phyloP scores from a whole-genome alignment of 1,140 invertebrate genomes.

The Heliconius hewitsoni region DNA sequence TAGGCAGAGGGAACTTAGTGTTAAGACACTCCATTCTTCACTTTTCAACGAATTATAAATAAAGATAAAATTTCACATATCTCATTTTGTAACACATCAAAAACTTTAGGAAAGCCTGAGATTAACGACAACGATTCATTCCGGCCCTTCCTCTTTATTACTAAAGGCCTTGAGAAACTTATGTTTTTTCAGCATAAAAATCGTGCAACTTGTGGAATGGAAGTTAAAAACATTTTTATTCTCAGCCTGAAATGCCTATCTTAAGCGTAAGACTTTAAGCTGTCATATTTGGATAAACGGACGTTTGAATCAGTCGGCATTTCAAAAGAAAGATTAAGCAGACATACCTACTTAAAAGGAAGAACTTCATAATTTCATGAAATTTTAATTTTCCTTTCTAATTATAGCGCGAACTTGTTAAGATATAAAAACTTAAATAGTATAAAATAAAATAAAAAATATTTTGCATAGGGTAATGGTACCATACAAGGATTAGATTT shows the following conservation, averaged over 20 bases:
- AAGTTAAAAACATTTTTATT: constrained; percentile 30
- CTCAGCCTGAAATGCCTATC: constrained; percentile 11
- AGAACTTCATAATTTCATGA: neutral
- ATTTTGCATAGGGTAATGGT: no score
- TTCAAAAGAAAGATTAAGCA: constrained; percentile 16
- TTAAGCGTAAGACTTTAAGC: constrained; percentile 23
- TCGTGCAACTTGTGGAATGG: constrained; percentile 26
- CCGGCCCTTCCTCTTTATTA: constrained; percentile 17
- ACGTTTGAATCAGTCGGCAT: constrained; percentile 14
- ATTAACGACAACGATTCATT: constrained; percentile 33
- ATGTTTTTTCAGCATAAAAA: constrained; percentile 11
- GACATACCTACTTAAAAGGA: constrained; percentile 13
- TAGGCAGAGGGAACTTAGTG: no score
- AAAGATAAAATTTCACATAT: neutral
- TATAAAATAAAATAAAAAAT: no score
- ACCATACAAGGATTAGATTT: no score
- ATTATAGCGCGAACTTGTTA: neutral
- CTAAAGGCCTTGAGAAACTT: neutral
- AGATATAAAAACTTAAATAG: no score
- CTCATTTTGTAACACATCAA: neutral
- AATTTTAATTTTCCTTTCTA: neutral
- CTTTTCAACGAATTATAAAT: no score
- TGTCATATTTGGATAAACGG: constrained; percentile 25
- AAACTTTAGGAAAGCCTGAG: constrained; percentile 19
- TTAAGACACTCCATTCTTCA: no score